Evolutionary conservation across 2,888 invertebrate species (phyloP), one percentile per base, ranked within the genome.

Genomic region (Galeruca laticollis): DNA sequence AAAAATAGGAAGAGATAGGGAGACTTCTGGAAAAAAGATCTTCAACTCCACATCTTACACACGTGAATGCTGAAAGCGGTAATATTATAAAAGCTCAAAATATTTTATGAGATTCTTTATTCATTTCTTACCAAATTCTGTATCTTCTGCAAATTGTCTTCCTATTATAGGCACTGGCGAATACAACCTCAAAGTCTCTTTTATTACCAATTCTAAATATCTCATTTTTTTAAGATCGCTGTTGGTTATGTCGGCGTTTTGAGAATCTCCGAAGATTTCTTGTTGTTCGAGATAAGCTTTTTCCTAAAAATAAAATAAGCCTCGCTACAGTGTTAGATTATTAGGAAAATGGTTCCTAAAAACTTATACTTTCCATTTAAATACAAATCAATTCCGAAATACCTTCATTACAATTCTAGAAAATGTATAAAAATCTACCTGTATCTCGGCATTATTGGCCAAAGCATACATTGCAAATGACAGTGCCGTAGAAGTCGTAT

Each of bases 191-290:
- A 89, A 81, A 0, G 87, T 81, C 79, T 89, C 89, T 73, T 87
- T 89, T 52, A 89, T 87, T 0, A 88, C 87, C 51, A 86, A 75
- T 62, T 88, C 88, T 72, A 89, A 81, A 77, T 88, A 89, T 77
- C 87, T 88, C 88, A 89, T 88, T 69, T 87, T 82, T 61, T 86
- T 82, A 2, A 89, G 74, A 59, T 89, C 87, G 66, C 82, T 75
- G 61, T 79, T 71, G 0, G 80, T 82, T 2, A 78, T 77, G 18
- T 61, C 47, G 3, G 72, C 73, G 9, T 60, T 68, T 60, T 74
- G 73, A 31, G 78, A 72, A 37, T 81, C 73, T 1, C 78, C 79
- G 40, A 86, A 83, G 26, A 84, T 77, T 10, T 76, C 57, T 11
- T 78, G 74, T 26, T 84, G 73, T 77, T 87, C 87, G 52, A 82